Conservation (phyloP, 2,113 vertebrate species). For the Scomber scombrus region DNA sequence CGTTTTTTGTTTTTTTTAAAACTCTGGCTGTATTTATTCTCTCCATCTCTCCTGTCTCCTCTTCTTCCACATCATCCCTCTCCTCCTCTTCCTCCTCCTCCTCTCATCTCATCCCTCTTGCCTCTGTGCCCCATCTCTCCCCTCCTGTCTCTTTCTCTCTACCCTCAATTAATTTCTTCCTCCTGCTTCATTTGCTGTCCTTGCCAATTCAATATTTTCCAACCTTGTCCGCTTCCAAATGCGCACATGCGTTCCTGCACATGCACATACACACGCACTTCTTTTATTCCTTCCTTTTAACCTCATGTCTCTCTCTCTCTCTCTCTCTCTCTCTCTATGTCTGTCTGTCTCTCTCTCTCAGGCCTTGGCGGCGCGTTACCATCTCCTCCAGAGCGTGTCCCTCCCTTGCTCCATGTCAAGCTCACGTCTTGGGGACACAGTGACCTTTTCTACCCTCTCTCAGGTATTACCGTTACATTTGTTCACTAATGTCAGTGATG, state of each 20-base stretch:
- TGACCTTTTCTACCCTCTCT: conserved; percentile 63
- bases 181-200: conserved; percentile 78
- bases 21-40: conserved; percentile 63
- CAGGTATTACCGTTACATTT: conserved; percentile 70
- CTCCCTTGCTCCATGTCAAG: conserved; percentile 68
- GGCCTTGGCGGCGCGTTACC: conserved; percentile 71
- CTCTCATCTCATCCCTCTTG: conserved; percentile 56
- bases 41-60: conserved; percentile 57
- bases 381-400: conserved; percentile 74
- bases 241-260: neutral
- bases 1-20: conserved; percentile 42
- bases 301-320: neutral
- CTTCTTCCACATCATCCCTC: conserved; percentile 47
- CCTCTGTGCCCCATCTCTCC: conserved; percentile 62
- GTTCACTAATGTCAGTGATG: conserved; percentile 46
- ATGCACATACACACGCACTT: conserved; percentile 33
- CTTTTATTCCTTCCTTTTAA: conserved; percentile 4
- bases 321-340: neutral
- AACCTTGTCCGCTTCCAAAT: conserved; percentile 67
- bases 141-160: conserved; percentile 67
- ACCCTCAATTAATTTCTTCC: conserved; percentile 80
- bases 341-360: conserved; percentile 61
- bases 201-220: conserved; percentile 76
- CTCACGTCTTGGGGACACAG: conserved; percentile 66
- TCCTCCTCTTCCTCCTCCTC: neutral